Percentiles rank a stretch among this genome's conserved stretches.
Conservation (phyloP, 2,113 vertebrate genomes). For the Crotophaga sulcirostris region DNA sequence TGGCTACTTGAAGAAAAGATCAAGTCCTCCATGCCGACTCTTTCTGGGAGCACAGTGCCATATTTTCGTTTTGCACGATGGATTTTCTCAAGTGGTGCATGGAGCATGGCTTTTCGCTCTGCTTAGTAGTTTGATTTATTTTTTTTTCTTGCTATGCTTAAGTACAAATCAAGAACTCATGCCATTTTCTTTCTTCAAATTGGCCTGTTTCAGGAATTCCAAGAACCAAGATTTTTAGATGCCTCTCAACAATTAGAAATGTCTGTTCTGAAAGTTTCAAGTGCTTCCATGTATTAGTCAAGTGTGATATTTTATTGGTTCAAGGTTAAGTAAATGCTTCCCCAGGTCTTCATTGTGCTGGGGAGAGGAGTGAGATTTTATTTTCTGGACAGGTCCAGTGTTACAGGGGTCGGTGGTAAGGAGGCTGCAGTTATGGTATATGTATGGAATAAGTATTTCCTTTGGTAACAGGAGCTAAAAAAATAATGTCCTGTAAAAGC, state of each 20-base stretch:
- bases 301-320: not conserved
- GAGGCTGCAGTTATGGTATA: not conserved
- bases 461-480: not conserved
- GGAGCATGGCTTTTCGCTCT: not conserved
- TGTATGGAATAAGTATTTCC: not conserved
- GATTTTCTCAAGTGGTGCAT: not conserved
- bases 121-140: not conserved
- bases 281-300: not conserved
- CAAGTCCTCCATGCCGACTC: rapidly evolving
- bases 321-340: not conserved
- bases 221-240: not conserved
- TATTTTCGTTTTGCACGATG: not conserved
- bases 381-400: not conserved
- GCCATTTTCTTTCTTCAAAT: not conserved
- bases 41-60: not conserved
- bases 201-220: not conserved
- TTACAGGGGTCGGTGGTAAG: not conserved
- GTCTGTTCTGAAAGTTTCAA: not conserved
- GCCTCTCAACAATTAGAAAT: not conserved
- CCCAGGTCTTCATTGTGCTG: not conserved
- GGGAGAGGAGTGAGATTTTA: not conserved
- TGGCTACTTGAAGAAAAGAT: not conserved
- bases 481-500: not conserved
- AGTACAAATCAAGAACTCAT: not conserved
- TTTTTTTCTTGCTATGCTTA: not conserved